Evolutionary conservation across 2,888 invertebrate species (phyloP).

Genomic region (Cephus spinipes): DNA sequence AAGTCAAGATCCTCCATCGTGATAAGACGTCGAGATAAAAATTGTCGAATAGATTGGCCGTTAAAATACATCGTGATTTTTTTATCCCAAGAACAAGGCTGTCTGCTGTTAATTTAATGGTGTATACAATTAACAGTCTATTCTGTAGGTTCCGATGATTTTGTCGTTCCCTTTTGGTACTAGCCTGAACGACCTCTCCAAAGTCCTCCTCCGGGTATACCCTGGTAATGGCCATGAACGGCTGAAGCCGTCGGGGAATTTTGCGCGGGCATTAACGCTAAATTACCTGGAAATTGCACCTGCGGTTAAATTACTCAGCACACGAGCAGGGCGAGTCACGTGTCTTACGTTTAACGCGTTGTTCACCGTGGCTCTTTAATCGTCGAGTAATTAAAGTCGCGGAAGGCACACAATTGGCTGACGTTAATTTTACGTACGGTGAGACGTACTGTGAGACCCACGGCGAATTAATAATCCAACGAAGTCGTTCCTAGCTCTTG

Average conservation of each 20-base stretch:
- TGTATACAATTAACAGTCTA: not conserved
- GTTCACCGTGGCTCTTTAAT: not conserved
- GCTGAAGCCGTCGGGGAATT: not conserved
- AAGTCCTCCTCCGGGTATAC: not conserved
- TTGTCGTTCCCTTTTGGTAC: not conserved
- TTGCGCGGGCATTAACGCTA: conserved; percentile 5
- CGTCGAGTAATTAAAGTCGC: not conserved
- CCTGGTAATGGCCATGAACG: not conserved
- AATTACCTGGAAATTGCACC: conserved; percentile 37
- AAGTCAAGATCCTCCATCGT: not conserved
- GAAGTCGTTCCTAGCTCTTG: not conserved
- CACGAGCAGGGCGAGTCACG: not conserved
- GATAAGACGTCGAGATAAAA: not conserved
- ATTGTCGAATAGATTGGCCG: not conserved
- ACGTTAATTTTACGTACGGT: not conserved
- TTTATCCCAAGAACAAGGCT: no score
- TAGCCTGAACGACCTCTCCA: not conserved
- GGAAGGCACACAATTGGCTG: not conserved
- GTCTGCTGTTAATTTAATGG: no score
- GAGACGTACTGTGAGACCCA: no score
- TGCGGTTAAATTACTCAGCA: conserved; percentile 26
- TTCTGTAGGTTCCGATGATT: not conserved
- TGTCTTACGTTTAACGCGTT: not conserved
- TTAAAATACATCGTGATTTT: no score
- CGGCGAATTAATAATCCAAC: not conserved